These are phyloP conservation scores for Diplodus sargus DNA, from an alignment of 2,797 vertebrate species.

Conservation along the genomic window DNA sequence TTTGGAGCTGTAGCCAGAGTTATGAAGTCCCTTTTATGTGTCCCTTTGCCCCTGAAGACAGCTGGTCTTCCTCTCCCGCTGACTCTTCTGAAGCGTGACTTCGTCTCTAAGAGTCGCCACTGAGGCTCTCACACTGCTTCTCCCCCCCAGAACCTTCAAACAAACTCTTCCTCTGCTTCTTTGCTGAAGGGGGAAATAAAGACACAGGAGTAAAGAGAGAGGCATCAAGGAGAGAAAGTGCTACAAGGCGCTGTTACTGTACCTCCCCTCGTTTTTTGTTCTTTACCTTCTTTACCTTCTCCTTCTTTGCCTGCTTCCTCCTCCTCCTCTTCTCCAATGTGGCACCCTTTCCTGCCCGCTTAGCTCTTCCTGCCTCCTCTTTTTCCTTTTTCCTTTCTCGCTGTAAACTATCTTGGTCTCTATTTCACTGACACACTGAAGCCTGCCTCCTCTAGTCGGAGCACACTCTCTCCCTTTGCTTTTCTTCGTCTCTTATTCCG, in stretches of 20 bases:
- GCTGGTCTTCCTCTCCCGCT: conserved; percentile 38
- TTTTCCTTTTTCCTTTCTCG: conserved; percentile 8
- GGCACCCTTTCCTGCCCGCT: conserved; percentile 52
- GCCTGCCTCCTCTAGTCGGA: conserved; percentile 44
- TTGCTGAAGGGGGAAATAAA: conserved; percentile 34
- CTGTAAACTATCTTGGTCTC: conserved; percentile 49
- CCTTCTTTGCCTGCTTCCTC: conserved; percentile 39
- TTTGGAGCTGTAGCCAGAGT: conserved; percentile 36
- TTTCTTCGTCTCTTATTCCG: conserved; percentile 32
- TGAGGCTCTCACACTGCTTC: conserved; percentile 45
- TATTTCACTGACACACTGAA: conserved; percentile 33
- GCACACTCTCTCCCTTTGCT: conserved; percentile 30
- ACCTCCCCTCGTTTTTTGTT: conserved; percentile 50
- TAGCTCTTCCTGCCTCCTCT: conserved; percentile 40
- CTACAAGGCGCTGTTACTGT: conserved; percentile 47
- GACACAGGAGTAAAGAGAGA: conserved; percentile 29
- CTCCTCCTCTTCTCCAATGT: conserved; percentile 56
- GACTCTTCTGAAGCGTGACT: conserved; percentile 54
- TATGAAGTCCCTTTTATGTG: conserved; percentile 58
- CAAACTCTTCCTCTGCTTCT: conserved; percentile 53
- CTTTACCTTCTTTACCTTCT: conserved; percentile 44
- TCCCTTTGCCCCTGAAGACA: conserved; percentile 53
- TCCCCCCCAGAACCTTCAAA: conserved; percentile 50
- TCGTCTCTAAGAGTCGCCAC: conserved; percentile 47
- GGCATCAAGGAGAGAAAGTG: conserved; percentile 47